These are phyloP conservation scores for Hyposoter didymator DNA, from an alignment of 2,888 invertebrate species.

Conservation along the genomic window DNA sequence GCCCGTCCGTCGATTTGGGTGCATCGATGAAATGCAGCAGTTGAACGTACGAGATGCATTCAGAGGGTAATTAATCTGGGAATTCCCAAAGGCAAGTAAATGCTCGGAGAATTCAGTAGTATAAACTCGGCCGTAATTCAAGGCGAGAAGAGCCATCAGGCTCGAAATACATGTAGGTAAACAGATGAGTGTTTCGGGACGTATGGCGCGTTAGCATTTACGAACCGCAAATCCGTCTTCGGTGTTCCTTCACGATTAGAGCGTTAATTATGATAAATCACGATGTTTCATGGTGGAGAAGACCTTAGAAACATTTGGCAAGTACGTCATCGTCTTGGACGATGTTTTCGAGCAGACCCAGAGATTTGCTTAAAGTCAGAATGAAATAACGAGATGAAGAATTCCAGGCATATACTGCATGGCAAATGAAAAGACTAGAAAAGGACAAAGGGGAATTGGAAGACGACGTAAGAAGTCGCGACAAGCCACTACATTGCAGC, in stretches of 20 bases:
- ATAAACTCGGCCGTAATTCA: conserved; percentile 9
- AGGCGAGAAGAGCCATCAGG: conserved; percentile 41
- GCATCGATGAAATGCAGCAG: background rate
- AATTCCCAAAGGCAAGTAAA: conserved; percentile 23
- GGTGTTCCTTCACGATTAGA: conserved; percentile 31
- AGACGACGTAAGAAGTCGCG: conserved; percentile 10
- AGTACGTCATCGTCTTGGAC: background rate
- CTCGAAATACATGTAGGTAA: conserved; percentile 29
- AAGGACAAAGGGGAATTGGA: conserved; percentile 35
- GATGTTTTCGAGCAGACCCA: background rate
- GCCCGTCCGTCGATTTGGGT: background rate
- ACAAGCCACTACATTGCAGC: background rate
- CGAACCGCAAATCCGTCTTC: conserved; percentile 18
- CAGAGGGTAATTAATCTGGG: conserved; percentile 41
- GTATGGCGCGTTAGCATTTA: conserved; percentile 19
- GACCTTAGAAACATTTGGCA: background rate
- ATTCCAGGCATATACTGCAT: background rate
- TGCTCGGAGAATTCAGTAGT: conserved; percentile 32
- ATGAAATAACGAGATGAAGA: background rate
- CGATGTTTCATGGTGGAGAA: background rate
- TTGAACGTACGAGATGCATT: conserved; percentile 7
- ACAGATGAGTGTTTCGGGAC: conserved; percentile 58
- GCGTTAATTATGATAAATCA: conserved; percentile 53
- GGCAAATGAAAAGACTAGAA: background rate
- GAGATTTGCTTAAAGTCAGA: background rate